These are phyloP conservation scores for Anseranas semipalmata DNA, from an alignment of 2,113 vertebrate genomes.

Conservation along the genomic window DNA sequence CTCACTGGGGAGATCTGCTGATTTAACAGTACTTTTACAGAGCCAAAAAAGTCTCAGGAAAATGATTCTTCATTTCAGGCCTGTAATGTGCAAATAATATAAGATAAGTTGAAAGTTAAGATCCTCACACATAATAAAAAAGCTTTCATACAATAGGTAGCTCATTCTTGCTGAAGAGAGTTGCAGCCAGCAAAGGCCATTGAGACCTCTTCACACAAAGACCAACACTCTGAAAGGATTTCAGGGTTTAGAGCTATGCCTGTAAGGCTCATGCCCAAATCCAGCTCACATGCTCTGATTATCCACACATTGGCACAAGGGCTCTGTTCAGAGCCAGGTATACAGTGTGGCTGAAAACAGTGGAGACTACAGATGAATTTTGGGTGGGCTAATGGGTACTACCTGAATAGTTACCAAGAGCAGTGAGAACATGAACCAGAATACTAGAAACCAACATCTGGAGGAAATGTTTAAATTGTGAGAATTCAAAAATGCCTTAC, in stretches of 20 bases:
- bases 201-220: neutral
- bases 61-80: neutral
- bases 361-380: neutral
- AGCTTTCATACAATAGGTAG: neutral
- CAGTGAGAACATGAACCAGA: neutral
- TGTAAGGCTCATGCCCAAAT: neutral
- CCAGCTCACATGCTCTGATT: neutral
- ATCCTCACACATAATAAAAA: neutral
- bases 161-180: neutral
- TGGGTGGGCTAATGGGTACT: neutral
- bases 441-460: neutral
- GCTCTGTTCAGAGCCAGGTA: neutral
- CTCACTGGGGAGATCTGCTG: neutral
- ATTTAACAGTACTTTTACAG: neutral
- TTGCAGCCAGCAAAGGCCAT: neutral
- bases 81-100: neutral
- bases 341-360: neutral
- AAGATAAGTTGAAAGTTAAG: neutral
- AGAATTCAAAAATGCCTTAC: neutral
- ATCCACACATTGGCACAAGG: neutral
- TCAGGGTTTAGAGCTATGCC: rapidly evolving
- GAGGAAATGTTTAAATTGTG: neutral
- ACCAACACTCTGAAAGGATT: neutral
- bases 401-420: neutral
- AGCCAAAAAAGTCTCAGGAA: neutral